Conservation (phyloP, 2,888 invertebrate species). For the Cryptocephalus primarius region DNA sequence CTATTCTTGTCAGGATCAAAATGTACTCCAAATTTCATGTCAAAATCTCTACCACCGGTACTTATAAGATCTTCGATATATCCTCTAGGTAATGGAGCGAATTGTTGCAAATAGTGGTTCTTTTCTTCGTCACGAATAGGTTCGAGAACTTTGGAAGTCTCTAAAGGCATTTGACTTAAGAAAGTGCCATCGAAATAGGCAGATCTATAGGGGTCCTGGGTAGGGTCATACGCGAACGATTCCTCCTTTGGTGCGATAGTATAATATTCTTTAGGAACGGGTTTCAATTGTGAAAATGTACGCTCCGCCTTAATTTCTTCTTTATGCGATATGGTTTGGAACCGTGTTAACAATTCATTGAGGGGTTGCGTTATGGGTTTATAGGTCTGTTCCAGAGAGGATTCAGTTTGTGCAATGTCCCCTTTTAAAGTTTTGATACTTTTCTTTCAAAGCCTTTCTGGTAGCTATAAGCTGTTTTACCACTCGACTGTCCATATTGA, state of each 20-base stretch:
- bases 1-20: no score
- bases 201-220: no score
- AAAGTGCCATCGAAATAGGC: neutral
- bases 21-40: no score
- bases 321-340: no score
- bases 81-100: no score
- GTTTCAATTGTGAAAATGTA: no score
- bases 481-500: slow-evolving; percentile 2
- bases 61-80: no score
- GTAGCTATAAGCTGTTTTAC: slow-evolving; percentile 3
- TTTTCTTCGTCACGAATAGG: no score
- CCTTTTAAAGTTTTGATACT: slow-evolving; percentile 5
- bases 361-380: slow-evolving; percentile 6
- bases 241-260: neutral
- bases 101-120: no score
- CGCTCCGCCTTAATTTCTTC: neutral
- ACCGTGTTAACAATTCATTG: neutral
- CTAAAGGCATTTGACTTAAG: neutral
- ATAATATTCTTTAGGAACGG: neutral
- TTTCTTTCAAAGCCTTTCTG: slow-evolving; percentile 1
- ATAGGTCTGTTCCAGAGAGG: slow-evolving; percentile 2
- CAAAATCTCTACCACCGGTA: no score
- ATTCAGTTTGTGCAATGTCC: slow-evolving; percentile 2
- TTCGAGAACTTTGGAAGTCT: no score
- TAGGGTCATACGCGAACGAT: neutral